Conservation (phyloP, 2,888 invertebrate genomes). For the Pandemis heparana region DNA sequence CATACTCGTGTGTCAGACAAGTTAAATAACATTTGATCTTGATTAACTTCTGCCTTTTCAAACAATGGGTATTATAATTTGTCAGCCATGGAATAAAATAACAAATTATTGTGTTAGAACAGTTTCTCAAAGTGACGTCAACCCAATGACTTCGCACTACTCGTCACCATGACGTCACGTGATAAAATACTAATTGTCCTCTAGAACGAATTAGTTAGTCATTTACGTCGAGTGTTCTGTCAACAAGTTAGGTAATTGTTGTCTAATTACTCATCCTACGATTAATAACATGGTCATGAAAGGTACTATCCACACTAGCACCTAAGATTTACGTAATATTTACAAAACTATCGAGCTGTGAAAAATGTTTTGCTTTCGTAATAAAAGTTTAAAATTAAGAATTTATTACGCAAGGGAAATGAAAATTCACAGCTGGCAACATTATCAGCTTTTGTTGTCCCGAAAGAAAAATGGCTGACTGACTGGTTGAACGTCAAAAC, state of each 20-base stretch:
- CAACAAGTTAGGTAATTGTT: slow-evolving; percentile 5
- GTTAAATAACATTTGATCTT: neutral
- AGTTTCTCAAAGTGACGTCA: slow-evolving; percentile 16
- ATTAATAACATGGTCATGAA: neutral
- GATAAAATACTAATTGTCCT: slow-evolving; percentile 10
- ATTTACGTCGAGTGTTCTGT: slow-evolving; percentile 6
- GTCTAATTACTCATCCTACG: neutral
- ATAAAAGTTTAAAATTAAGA: neutral
- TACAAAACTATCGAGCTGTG: neutral
- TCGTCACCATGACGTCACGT: slow-evolving; percentile 11
- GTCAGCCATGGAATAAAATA: neutral
- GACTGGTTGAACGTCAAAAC: slow-evolving; percentile 75
- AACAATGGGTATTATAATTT: neutral
- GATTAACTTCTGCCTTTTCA: neutral
- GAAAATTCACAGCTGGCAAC: slow-evolving; percentile 58
- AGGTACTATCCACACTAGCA: neutral
- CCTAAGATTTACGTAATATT: neutral
- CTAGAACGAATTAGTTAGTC: slow-evolving; percentile 9
- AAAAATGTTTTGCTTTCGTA: neutral
- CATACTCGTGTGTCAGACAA: neutral
- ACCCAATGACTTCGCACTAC: slow-evolving; percentile 10
- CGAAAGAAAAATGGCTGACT: slow-evolving; percentile 79
- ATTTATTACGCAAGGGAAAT: slow-evolving; percentile 18
- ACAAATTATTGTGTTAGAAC: neutral
- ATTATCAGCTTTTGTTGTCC: slow-evolving; percentile 70